Conservation (phyloP, 2,888 invertebrate genomes). For the Sminthurides aquaticus region DNA sequence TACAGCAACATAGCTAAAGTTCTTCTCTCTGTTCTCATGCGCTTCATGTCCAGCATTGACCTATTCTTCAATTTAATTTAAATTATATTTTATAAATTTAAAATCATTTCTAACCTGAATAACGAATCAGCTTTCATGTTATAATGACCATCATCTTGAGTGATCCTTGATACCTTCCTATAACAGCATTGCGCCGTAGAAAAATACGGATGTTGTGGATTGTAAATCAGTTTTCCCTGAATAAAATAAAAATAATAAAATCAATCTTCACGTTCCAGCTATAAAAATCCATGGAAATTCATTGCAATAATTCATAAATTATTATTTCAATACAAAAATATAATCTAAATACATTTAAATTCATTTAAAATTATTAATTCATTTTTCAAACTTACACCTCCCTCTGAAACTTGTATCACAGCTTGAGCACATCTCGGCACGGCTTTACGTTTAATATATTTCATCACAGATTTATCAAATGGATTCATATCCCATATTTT, state of each 20-base stretch:
- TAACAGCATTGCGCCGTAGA: not conserved
- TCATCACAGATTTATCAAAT: constrained; percentile 12
- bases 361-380: too few species aligned
- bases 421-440: not conserved
- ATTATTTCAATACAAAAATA: too few species aligned
- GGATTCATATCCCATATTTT: constrained; percentile 21
- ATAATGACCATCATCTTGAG: not conserved
- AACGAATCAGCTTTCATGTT: not conserved
- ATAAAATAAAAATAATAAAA: too few species aligned
- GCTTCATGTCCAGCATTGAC: not conserved
- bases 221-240: not conserved
- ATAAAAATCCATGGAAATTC: too few species aligned
- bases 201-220: not conserved
- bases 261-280: too few species aligned
- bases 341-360: too few species aligned
- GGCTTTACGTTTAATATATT: not conserved
- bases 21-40: too few species aligned
- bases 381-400: not conserved
- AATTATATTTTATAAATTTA: too few species aligned
- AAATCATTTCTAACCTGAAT: not conserved
- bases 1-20: too few species aligned
- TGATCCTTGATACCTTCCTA: not conserved
- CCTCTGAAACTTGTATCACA: not conserved
- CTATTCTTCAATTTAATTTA: too few species aligned
- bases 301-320: too few species aligned